Conservation (phyloP, 2,113 vertebrate species). For the Eurystomus gularis region DNA sequence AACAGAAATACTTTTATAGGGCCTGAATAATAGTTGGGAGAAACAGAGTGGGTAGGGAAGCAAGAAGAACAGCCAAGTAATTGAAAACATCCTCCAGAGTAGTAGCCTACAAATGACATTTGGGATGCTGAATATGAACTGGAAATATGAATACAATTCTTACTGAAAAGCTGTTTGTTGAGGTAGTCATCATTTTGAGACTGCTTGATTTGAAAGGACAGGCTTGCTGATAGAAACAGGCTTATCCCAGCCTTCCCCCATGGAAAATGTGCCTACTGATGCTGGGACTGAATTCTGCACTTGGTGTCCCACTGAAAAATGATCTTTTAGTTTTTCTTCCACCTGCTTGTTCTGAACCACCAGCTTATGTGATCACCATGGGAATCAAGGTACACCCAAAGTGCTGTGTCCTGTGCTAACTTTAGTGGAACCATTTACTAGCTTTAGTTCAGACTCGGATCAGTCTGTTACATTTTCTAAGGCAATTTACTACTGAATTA, state of each 20-base stretch:
- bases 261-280: neutral
- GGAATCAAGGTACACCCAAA: neutral
- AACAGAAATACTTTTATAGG: conserved; percentile 12
- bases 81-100: conserved; percentile 30
- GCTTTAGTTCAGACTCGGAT: neutral
- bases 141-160: neutral
- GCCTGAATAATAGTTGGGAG: neutral
- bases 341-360: neutral
- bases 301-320: neutral
- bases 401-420: neutral
- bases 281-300: neutral
- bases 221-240: neutral
- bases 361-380: neutral
- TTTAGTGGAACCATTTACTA: neutral
- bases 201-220: neutral
- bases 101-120: neutral
- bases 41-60: neutral
- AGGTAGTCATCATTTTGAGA: neutral
- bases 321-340: neutral
- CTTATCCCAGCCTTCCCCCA: neutral
- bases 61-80: conserved; percentile 1
- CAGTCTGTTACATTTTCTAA: neutral
- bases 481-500: neutral
- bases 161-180: neutral
- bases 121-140: neutral